Evolutionary conservation across 2,888 invertebrate genomes (phyloP).

Genomic region (Catotricha subobsoleta): DNA sequence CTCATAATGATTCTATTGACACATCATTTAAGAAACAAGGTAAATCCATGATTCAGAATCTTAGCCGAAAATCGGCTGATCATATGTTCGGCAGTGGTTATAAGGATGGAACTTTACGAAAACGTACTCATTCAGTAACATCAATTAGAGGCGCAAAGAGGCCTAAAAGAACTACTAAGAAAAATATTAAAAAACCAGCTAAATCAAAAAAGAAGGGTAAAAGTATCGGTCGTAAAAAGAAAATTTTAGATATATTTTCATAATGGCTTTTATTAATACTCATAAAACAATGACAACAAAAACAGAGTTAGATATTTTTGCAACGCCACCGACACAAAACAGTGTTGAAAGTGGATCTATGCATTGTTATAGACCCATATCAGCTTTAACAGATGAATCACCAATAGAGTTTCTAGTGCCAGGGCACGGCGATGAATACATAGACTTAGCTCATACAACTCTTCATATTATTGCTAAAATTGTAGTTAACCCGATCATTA

Average conservation of each 20-base stretch:
- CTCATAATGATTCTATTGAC: not conserved
- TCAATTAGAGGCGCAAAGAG: not conserved
- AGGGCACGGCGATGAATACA: slow-evolving; percentile 5
- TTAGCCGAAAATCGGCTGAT: not conserved
- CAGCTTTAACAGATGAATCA: not conserved
- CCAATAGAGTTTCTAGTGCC: slow-evolving; percentile 7
- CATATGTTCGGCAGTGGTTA: slow-evolving; percentile 3
- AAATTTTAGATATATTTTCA: not conserved
- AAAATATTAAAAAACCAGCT: not conserved
- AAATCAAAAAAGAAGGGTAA: not conserved
- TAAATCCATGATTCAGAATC: not conserved
- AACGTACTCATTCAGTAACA: not conserved
- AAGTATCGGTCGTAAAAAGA: not conserved
- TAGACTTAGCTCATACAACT: slow-evolving; percentile 5
- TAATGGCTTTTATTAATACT: slow-evolving; percentile 3
- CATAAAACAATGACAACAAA: not conserved
- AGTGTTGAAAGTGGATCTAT: not conserved
- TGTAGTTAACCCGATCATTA: not conserved
- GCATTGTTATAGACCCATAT: not conserved
- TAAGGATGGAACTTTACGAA: not conserved
- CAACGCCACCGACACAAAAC: slow-evolving; percentile 3
- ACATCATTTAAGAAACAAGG: not conserved
- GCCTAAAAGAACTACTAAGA: not conserved
- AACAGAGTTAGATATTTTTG: slow-evolving; percentile 4
- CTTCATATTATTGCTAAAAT: slow-evolving; percentile 3